These are phyloP conservation scores for Hanleya hanleyi DNA, from an alignment of 2,888 invertebrate genomes.

Conservation along the genomic window DNA sequence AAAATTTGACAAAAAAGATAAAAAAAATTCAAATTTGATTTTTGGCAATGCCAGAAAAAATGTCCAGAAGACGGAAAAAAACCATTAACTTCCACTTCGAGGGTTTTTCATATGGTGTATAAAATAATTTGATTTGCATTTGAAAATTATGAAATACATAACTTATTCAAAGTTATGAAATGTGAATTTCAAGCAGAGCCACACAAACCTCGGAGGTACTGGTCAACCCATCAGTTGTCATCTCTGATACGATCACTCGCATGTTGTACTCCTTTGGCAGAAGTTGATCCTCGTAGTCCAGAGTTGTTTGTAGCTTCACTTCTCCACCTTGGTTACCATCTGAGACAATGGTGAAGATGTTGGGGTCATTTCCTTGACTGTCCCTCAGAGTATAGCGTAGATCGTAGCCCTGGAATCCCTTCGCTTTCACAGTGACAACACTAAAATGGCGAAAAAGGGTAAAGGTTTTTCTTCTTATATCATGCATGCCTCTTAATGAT, in stretches of 20 bases:
- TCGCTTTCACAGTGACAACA: slow-evolving; percentile 97
- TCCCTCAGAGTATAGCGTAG: slow-evolving; percentile 97
- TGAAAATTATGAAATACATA: no score
- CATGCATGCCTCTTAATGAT: no score
- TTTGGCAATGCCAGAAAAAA: no score
- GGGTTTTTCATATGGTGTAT: no score
- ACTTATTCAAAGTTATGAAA: slow-evolving; percentile 68
- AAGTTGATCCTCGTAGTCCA: slow-evolving; percentile 91
- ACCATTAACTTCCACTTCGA: no score
- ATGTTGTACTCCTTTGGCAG: slow-evolving; percentile 83
- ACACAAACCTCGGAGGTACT: slow-evolving; percentile 92
- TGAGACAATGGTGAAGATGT: slow-evolving; percentile 58
- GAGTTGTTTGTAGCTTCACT: slow-evolving; percentile 94
- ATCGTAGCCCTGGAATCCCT: slow-evolving; percentile 96
- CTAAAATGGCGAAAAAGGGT: slow-evolving; percentile 76
- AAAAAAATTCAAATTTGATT: no score
- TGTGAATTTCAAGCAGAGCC: slow-evolving; percentile 85
- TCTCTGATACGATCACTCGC: slow-evolving; percentile 94
- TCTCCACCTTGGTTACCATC: slow-evolving; percentile 79
- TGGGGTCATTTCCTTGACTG: slow-evolving; percentile 86
- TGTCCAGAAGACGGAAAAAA: no score
- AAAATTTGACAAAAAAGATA: no score
- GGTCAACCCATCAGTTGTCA: slow-evolving; percentile 95
- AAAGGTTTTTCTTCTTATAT: no score
- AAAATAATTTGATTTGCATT: no score